Evolutionary conservation across 2,888 invertebrate genomes (phyloP), one percentile per base, ranked within the genome.

Genomic region (Hydropsyche betteni): DNA sequence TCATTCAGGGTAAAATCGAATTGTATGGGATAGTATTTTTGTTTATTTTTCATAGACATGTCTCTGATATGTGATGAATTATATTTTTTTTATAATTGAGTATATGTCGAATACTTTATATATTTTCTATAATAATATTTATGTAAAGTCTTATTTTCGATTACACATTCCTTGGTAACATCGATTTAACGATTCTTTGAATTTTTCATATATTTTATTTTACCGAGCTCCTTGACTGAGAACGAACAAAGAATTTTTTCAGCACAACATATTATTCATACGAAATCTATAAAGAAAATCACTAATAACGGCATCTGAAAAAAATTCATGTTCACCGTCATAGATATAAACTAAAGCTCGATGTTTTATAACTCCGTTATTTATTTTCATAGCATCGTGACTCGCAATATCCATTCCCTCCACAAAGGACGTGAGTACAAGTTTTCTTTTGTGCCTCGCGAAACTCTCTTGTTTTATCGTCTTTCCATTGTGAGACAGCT

Each of bases 351-450:
- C 16, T 16, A 55, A n/a, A 55, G 12, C 12, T 14, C 16, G 5
- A 10, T n/a, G 14, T n/a, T 55, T 16, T 14, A 55, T 55, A 12
- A 1, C 10, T 8, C 34, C 12, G 34, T 36, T 64, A 64, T 64
- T 64, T 64, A 64, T 64, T 64, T 64, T 64, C 64, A 36, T 64
- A 36, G 64, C 64, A 64, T 34, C 64, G 36, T 64, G 64, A 64
- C 64, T 64, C 64, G 70, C 53, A 53, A 70, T 70, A 70, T 64
- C 64, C 34, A 64, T 70, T 53, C 55, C 7, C 7, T 24, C 24
- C 52, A 70, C 52, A 70, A 70, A 70, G n/a, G 70, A 70, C 70
- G 52, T 51, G 70, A 52, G 70, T 70, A 52, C 51, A 70, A 70
- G 70, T 70, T 70, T 44, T 52, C 70, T 70, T 70, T 70, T 70